Conservation (phyloP, 2,888 invertebrate genomes). For the Crocallis elinguaria region DNA sequence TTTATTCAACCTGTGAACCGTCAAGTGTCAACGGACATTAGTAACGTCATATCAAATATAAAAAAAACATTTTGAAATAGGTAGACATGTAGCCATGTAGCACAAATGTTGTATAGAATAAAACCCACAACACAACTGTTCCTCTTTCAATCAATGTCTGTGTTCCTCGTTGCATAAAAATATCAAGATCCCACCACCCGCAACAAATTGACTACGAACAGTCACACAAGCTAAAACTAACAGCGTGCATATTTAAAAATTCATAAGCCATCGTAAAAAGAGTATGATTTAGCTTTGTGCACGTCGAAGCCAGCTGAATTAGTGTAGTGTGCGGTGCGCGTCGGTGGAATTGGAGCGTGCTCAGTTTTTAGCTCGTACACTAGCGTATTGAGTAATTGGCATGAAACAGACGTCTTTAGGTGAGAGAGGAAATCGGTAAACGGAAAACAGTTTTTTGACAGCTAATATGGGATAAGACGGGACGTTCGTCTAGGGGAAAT, state of each 20-base stretch:
- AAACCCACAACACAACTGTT: too few relatives aligned
- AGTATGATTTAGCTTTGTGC: background rate
- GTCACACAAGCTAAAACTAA: background rate
- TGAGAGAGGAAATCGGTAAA: background rate
- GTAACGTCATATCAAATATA: too few relatives aligned
- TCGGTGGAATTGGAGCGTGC: slow-evolving; percentile 33
- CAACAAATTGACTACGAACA: too few relatives aligned
- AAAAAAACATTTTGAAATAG: too few relatives aligned
- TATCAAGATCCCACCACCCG: too few relatives aligned
- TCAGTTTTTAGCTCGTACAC: slow-evolving; percentile 28
- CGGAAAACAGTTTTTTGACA: background rate
- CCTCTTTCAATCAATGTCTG: too few relatives aligned
- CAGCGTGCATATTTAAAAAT: background rate
- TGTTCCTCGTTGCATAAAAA: too few relatives aligned
- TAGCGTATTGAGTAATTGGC: slow-evolving; percentile 8
- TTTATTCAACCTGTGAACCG: too few relatives aligned
- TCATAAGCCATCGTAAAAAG: slow-evolving; percentile 10
- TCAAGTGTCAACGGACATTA: too few relatives aligned
- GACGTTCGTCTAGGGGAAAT: too few relatives aligned
- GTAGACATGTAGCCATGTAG: too few relatives aligned
- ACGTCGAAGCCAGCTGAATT: slow-evolving; percentile 8
- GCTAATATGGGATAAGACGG: background rate
- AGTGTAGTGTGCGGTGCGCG: slow-evolving; percentile 21
- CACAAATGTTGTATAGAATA: too few relatives aligned
- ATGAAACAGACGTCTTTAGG: slow-evolving; percentile 4